Base-by-base conservation (phyloP, 2,888 invertebrate species). In the Dexiosoma caninum region DNA sequence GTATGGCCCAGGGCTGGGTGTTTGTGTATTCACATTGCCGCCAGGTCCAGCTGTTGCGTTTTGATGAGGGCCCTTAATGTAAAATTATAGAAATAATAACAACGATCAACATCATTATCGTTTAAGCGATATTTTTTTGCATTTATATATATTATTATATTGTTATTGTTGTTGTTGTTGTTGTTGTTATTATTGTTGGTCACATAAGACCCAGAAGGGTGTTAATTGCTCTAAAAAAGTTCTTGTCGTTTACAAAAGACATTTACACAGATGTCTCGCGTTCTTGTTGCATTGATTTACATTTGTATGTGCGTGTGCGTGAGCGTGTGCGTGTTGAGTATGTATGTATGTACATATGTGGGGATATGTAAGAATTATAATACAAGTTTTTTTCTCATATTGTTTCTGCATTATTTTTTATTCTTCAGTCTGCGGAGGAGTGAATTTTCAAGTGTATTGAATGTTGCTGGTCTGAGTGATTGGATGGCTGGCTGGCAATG, bases 1-100 rank as follows among this genome's bases (percentile, higher is more conserved):
- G 62, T 90, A 90, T 21, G 90, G 90, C 2, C 90, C 90, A 55
- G 90, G 90, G 82, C 90, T 90, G 83, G 90, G 90, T 57, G 88
- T 89, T 83, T 90, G 90, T 71, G 89, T 86, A 78, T 89, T 90
- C 82, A 90, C 85, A 84, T 88, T 86, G 81, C 86, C 85, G 81
- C 85, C 86, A n/a, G 75, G 69, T 30, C 79, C 79, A 60, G 74
- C 71, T 53, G 67, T 71, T 14, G 82, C 75, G 80, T 86, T 87
- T 84, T 86, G 86, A 83, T 88, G 87, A 82, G 88, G 87, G 83
- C 88, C 88, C 88, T 88, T 71, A 83, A 74, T 44, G 12, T 37
- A 37, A 64, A 64, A 62, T 59, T 53, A 60, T 6, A 64, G 49
- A 72, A 51, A 9, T 69, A 44, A 70, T n/a, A 21, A 51, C 19